Conservation (phyloP, 2,888 invertebrate genomes). For the Halictus quadricinctus region DNA sequence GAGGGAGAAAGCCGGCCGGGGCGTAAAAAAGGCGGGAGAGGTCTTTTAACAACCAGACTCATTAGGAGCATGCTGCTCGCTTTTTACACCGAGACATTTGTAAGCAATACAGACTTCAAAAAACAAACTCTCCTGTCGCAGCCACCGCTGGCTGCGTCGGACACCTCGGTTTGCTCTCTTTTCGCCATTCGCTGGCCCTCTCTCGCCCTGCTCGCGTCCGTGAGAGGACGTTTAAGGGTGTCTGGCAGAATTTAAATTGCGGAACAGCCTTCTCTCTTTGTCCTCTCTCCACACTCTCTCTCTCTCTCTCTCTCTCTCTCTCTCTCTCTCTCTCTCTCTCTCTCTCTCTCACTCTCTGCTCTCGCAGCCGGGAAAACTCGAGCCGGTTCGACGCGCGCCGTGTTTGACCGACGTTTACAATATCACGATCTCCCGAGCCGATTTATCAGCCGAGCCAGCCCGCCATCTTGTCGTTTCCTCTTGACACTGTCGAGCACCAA, state of each 20-base stretch:
- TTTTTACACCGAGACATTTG: slow-evolving; percentile 82
- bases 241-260: slow-evolving; percentile 74
- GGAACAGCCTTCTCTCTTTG: slow-evolving; percentile 34
- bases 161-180: slow-evolving; percentile 63
- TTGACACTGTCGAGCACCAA: neutral
- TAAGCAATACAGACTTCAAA: slow-evolving; percentile 81
- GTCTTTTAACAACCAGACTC: slow-evolving; percentile 82
- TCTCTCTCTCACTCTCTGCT: neutral
- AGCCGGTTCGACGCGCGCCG: neutral
- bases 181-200: slow-evolving; percentile 59
- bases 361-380: neutral
- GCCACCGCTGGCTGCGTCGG: slow-evolving; percentile 55
- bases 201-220: slow-evolving; percentile 36
- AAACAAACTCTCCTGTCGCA: slow-evolving; percentile 76
- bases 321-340: neutral
- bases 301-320: neutral
- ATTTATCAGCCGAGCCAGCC: neutral
- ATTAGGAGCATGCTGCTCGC: slow-evolving; percentile 78
- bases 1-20: slow-evolving; percentile 11
- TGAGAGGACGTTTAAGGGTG: slow-evolving; percentile 70
- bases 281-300: neutral
- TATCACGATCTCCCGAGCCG: neutral
- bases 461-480: neutral
- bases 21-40: slow-evolving; percentile 69
- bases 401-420: neutral